Conservation (phyloP, 1,140 invertebrate species). For the Dreissena polymorpha region DNA sequence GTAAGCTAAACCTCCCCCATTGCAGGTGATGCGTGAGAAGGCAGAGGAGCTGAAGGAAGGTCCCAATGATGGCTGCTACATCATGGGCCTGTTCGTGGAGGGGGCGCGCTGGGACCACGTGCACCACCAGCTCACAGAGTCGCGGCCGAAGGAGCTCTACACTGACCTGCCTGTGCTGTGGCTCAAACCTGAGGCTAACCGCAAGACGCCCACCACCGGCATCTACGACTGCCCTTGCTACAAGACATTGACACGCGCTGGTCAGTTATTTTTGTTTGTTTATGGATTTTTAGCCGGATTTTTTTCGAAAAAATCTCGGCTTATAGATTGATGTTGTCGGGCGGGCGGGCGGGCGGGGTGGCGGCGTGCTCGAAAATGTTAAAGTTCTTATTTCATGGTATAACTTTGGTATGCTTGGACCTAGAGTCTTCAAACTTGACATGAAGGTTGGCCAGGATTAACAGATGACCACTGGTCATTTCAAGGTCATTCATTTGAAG, state of each 20-base stretch:
- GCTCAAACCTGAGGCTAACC: constrained; percentile 77
- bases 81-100: constrained; percentile 79
- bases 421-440: too few relatives aligned
- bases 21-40: constrained; percentile 72
- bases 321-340: too few relatives aligned
- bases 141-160: constrained; percentile 78
- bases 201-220: constrained; percentile 66
- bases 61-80: constrained; percentile 79
- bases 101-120: constrained; percentile 78
- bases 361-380: too few relatives aligned
- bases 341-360: too few relatives aligned
- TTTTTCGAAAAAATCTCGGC: too few relatives aligned
- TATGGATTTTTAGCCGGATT: neutral
- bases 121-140: constrained; percentile 73
- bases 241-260: constrained; percentile 80
- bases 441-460: too few relatives aligned
- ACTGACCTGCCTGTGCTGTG: constrained; percentile 79
- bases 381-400: too few relatives aligned
- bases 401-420: too few relatives aligned
- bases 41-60: constrained; percentile 66
- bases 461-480: too few relatives aligned
- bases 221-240: constrained; percentile 80
- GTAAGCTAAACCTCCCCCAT: neutral
- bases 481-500: too few relatives aligned
- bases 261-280: constrained; percentile 60